These are phyloP conservation scores for Neodontobutis hainanensis DNA, from an alignment of 2,113 vertebrate genomes.

Conservation along the genomic window DNA sequence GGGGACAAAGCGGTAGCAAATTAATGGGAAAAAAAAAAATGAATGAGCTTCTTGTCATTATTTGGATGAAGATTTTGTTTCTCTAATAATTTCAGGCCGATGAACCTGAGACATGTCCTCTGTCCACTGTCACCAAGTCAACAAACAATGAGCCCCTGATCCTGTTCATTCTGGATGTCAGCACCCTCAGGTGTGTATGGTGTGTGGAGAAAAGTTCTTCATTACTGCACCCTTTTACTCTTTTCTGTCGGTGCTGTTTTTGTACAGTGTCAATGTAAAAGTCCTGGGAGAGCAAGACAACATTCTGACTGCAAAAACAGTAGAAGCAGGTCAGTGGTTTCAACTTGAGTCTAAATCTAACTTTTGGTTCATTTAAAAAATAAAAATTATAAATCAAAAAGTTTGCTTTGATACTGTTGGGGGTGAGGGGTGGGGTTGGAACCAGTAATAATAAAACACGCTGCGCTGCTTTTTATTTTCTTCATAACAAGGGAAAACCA, in stretches of 20 bases:
- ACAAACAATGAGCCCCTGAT: constrained; percentile 68
- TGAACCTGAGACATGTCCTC: constrained; percentile 66
- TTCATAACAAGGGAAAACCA: constrained; percentile 45
- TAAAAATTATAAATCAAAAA: too few relatives aligned
- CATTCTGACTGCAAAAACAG: constrained; percentile 27
- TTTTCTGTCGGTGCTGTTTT: constrained; percentile 15
- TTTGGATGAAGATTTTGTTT: too few relatives aligned
- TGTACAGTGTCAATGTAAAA: constrained; percentile 68
- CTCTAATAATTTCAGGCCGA: constrained; percentile 66
- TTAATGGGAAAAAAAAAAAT: too few relatives aligned
- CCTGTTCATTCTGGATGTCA: constrained; percentile 78
- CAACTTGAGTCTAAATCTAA: not conserved
- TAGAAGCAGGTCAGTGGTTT: constrained; percentile 50
- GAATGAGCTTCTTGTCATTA: too few relatives aligned
- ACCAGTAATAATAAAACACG: not conserved
- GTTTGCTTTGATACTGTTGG: not conserved
- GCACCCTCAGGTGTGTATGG: constrained; percentile 60
- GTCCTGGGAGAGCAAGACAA: constrained; percentile 70
- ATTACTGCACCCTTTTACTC: not conserved
- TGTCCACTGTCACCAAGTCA: constrained; percentile 45
- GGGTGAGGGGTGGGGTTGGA: too few relatives aligned
- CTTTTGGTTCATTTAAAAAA: not conserved
- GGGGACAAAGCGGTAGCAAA: too few relatives aligned
- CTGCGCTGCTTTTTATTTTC: not conserved
- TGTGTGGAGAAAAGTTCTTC: not conserved